Percentiles rank a stretch among this genome's conserved stretches.
phyloP scores from a whole-genome alignment of 1,140 invertebrate species.

The Bombus confusus region DNA sequence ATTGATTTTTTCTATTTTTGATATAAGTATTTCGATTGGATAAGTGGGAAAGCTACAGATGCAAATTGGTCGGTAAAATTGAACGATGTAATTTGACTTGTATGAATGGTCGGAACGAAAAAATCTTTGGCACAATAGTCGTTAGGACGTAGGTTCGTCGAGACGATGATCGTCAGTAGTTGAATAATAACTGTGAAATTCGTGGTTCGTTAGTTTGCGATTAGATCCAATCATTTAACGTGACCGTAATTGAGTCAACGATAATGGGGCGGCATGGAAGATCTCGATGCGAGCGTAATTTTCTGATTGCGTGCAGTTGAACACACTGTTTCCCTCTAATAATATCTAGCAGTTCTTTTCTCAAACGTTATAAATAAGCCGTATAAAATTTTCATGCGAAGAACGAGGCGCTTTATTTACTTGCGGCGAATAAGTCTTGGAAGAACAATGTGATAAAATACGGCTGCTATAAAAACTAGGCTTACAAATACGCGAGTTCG shows the following conservation, averaged over 20 bases:
- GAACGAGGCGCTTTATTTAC: neutral
- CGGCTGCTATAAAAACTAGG: neutral
- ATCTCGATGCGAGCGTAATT: neutral
- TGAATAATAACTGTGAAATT: slow-evolving; percentile 50
- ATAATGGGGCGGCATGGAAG: neutral
- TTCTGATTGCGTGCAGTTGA: neutral
- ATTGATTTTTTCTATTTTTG: neutral
- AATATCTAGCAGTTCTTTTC: neutral
- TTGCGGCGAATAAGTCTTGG: neutral
- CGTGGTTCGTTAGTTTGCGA: slow-evolving; percentile 35
- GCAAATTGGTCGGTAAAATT: neutral
- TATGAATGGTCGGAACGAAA: neutral
- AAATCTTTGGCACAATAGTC: too few relatives aligned
- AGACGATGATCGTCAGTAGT: slow-evolving; percentile 27
- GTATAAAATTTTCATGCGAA: neutral
- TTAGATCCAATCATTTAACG: slow-evolving; percentile 49
- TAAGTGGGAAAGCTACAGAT: neutral
- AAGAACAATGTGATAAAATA: neutral
- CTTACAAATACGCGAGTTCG: neutral
- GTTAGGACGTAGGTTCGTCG: neutral
- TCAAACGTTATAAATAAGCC: neutral
- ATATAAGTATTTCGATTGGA: neutral
- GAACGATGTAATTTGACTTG: neutral
- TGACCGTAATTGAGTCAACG: slow-evolving; percentile 39
- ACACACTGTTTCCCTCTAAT: neutral